Evolutionary conservation across 1,140 invertebrate genomes (phyloP).

Genomic region (Diabrotica virgifera): DNA sequence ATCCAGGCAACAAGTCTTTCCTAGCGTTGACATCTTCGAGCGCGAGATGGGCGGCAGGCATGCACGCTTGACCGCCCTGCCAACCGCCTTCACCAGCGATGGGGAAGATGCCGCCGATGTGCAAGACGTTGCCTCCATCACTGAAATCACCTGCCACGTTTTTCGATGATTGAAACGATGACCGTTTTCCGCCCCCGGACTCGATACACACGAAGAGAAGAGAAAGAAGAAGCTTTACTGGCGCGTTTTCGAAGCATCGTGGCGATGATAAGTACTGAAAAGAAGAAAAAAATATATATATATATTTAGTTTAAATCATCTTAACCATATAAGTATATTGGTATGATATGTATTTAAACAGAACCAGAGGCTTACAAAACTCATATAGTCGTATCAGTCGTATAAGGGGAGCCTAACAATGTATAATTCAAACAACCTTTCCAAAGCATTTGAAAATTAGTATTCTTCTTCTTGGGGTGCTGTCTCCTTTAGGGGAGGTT

Average conservation of each 20-base stretch:
- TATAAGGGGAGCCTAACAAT: too few relatives aligned
- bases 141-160: constrained; percentile 46
- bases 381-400: too few relatives aligned
- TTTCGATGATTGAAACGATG: constrained; percentile 6
- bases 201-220: constrained; percentile 27
- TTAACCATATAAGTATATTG: too few relatives aligned
- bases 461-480: too few relatives aligned
- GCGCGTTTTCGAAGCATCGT: constrained; percentile 34
- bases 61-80: constrained; percentile 92
- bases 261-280: constrained; percentile 44
- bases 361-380: too few relatives aligned
- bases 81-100: constrained; percentile 93
- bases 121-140: constrained; percentile 67
- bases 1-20: constrained; percentile 87
- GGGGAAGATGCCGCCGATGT: constrained; percentile 97
- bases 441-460: too few relatives aligned
- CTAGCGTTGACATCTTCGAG: constrained; percentile 93
- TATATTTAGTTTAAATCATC: too few relatives aligned
- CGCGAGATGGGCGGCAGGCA: constrained; percentile 92
- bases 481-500: too few relatives aligned
- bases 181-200: constrained; percentile 25
- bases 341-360: too few relatives aligned
- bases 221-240: constrained; percentile 37
- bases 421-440: too few relatives aligned
- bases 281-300: constrained; percentile 10